Percentiles rank a stretch among this genome's conserved stretches.
Evolutionary conservation across 2,113 vertebrate species (phyloP).

Genomic region (Raja brachyura): DNA sequence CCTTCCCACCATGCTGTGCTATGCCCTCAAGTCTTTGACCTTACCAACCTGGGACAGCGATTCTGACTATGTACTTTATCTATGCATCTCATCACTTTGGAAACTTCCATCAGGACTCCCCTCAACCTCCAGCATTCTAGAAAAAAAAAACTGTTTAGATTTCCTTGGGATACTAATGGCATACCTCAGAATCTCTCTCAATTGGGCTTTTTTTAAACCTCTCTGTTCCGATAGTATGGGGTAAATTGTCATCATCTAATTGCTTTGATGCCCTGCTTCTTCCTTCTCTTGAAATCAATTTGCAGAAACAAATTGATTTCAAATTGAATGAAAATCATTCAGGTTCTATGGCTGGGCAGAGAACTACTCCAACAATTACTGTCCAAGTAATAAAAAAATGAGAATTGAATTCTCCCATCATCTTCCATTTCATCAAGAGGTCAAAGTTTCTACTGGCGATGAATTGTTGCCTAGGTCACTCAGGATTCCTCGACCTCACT

Average conservation of each 20-base stretch:
- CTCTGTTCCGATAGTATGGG: not conserved
- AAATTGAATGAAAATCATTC: not conserved
- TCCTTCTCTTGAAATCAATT: not conserved
- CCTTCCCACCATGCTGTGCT: too few species aligned
- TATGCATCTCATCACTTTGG: too few species aligned
- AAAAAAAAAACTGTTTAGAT: too few species aligned
- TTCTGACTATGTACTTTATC: too few species aligned
- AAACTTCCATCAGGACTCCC: too few species aligned
- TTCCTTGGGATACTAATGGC: not conserved
- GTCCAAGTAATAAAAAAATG: not conserved
- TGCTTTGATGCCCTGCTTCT: not conserved
- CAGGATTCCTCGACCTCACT: not conserved
- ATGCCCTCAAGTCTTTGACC: too few species aligned
- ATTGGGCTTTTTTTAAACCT: not conserved
- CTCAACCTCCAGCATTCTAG: too few species aligned
- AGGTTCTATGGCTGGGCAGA: not conserved
- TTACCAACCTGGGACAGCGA: too few species aligned
- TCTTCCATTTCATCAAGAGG: not conserved
- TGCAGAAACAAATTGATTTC: not conserved
- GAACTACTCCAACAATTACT: not conserved
- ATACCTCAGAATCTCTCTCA: not conserved
- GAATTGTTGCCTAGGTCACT: not conserved
- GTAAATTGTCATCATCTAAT: not conserved
- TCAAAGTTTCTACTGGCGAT: not conserved
- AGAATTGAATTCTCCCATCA: not conserved